Base-by-base conservation (phyloP, 2,113 vertebrate species). In the Propithecus coquereli region DNA sequence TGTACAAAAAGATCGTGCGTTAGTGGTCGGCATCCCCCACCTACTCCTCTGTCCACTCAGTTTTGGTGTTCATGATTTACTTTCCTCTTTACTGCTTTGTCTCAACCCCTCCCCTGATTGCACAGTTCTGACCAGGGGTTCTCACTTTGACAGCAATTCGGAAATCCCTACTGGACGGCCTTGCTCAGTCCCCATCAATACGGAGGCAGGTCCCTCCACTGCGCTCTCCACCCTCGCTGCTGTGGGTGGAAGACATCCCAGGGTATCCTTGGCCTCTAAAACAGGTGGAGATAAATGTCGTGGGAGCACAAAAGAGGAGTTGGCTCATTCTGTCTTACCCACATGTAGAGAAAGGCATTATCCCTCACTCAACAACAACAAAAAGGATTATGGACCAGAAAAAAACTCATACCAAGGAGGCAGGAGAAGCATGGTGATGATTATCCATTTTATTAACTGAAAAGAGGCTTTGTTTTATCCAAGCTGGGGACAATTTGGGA, bases 341-440 rank as follows among this genome's bases (percentile, higher is more conserved):
- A 47, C 40, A 34, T 40, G 0, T 14, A 47, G 13, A 54, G 87
- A 71, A 90, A 95, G 82, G 37, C 73, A 50, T 91, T 93, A 70
- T 47, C 92, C 32, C 73, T 74, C 45, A 63, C 27, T 87, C 74
- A 66, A 94, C 91, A 11, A 61, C 25, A 10, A 86, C 73, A 92
- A 90, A 79, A 57, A 81, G 63, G 71, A 87, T 93, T 95, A 87
- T 66, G 12, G 59, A 57, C 68, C 65, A 85, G 50, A 94, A 66
- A 59, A 59, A 50, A 84, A 8, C 50, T 30, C 65, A 37, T 61
- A 74, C n/a, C 59, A 79, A 91, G 20, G 87, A 96, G 22, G 43
- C 65, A 92, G 84, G 94, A 16, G 90, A 6, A 20, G 2, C 32
- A 6, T 16, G 2, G 18, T 50, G 30, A n/a, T 87, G 68, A 70